A percentile compares a stretch with the other conserved stretches of the same genome.
phyloP scores from a whole-genome alignment of 2,888 invertebrate species.

The Palloptera scutellata region DNA sequence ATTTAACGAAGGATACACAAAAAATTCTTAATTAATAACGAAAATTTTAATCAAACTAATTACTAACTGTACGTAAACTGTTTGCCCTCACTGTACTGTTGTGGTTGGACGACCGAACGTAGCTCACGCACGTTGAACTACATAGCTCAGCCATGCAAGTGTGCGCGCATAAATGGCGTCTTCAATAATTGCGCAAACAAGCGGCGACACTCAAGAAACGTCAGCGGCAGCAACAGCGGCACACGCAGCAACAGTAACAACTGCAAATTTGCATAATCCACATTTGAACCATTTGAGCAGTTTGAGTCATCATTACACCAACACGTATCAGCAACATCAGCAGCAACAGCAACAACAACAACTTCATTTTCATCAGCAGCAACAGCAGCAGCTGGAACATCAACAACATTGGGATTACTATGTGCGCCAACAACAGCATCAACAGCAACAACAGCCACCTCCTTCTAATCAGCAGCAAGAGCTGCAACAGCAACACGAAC shows the following conservation, averaged over 20 bases:
- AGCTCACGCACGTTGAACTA: slow-evolving; percentile 13
- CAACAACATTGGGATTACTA: slow-evolving; percentile 60
- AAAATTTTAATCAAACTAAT: neutral
- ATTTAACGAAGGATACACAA: slow-evolving; percentile 41
- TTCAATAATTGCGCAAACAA: slow-evolving; percentile 63
- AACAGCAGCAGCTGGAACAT: slow-evolving; percentile 45
- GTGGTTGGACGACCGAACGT: slow-evolving; percentile 20
- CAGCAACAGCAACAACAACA: slow-evolving; percentile 48
- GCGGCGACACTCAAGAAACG: slow-evolving; percentile 59
- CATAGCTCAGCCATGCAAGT: slow-evolving; percentile 55
- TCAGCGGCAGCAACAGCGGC: slow-evolving; percentile 45
- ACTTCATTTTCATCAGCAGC: slow-evolving; percentile 46
- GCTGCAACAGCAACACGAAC: slow-evolving; percentile 36
- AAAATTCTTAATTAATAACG: slow-evolving; percentile 17
- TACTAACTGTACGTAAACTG: neutral
- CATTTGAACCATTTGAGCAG: slow-evolving; percentile 60
- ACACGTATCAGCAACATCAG: slow-evolving; percentile 44
- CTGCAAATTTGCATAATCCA: slow-evolving; percentile 50
- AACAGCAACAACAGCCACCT: slow-evolving; percentile 40
- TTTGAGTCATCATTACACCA: slow-evolving; percentile 57
- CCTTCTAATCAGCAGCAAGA: slow-evolving; percentile 37
- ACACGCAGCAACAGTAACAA: slow-evolving; percentile 43
- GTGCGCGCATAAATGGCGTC: slow-evolving; percentile 62
- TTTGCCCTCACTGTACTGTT: neutral
- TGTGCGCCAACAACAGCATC: slow-evolving; percentile 51